phyloP scores from a whole-genome alignment of 2,888 invertebrate species.

The Uropetala carovei region DNA sequence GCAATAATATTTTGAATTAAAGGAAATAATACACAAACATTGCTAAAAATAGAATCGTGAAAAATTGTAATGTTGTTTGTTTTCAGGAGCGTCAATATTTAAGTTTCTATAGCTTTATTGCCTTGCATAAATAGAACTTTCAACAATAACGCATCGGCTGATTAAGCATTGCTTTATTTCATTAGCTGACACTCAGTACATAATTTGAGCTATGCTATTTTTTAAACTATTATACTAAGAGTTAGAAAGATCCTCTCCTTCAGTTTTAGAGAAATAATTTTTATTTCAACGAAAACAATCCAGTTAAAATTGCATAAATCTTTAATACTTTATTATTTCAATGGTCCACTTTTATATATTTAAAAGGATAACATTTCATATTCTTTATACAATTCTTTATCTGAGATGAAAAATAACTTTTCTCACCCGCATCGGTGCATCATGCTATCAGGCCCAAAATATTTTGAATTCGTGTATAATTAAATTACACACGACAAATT shows the following conservation, averaged over 20 bases:
- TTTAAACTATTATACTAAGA: slow-evolving; percentile 32
- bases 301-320: slow-evolving; percentile 29
- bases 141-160: slow-evolving; percentile 45
- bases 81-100: too few species aligned
- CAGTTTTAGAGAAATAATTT: slow-evolving; percentile 38
- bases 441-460: too few species aligned
- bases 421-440: too few species aligned
- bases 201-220: not conserved
- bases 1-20: too few species aligned
- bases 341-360: slow-evolving; percentile 6
- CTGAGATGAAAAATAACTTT: too few species aligned
- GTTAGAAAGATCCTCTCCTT: slow-evolving; percentile 33
- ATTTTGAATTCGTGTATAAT: too few species aligned
- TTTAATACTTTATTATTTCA: not conserved
- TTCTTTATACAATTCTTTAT: too few species aligned
- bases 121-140: not conserved
- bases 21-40: too few species aligned
- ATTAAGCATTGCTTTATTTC: slow-evolving; percentile 49
- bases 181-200: slow-evolving; percentile 54
- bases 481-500: too few species aligned
- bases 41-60: too few species aligned
- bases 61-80: too few species aligned
- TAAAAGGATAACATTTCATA: not conserved
- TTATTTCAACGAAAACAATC: slow-evolving; percentile 55
- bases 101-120: not conserved